Evolutionary conservation across 1,140 invertebrate genomes (phyloP).

Genomic region (Eurosta solidaginis): DNA sequence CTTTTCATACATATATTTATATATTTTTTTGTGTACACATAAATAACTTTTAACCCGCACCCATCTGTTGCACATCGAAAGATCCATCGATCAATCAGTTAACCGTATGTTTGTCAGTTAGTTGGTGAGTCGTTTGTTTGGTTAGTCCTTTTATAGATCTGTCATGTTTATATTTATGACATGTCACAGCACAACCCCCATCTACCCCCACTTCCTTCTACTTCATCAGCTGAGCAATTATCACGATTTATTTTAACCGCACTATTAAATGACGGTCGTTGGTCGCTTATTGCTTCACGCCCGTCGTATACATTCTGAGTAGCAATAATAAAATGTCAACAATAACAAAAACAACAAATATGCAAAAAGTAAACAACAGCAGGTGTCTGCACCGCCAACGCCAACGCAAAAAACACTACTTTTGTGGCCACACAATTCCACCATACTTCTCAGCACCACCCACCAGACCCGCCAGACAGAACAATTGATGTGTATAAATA

Average conservation of each 20-base stretch:
- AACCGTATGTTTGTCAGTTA: neutral
- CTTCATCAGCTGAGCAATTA: conserved; percentile 4
- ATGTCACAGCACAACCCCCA: neutral
- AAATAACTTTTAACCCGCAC: neutral
- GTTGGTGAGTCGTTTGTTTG: neutral
- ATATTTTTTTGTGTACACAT: neutral
- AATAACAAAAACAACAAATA: neutral
- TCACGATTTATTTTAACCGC: conserved; percentile 18
- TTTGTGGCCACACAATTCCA: neutral
- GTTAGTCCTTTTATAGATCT: neutral
- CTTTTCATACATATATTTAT: neutral
- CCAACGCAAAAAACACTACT: no score
- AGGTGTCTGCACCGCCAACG: neutral
- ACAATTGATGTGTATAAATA: no score
- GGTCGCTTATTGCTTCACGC: neutral
- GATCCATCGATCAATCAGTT: neutral
- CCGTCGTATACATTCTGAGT: neutral
- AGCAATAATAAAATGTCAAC: neutral
- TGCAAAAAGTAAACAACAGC: neutral
- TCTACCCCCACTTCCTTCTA: neutral
- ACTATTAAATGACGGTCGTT: neutral
- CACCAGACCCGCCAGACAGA: no score
- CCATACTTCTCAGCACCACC: neutral
- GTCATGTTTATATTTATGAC: conserved; percentile 13
- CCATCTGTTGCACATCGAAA: neutral